These are phyloP conservation scores for Cheumatopsyche charites DNA, from an alignment of 1,140 invertebrate genomes.

Conservation along the genomic window DNA sequence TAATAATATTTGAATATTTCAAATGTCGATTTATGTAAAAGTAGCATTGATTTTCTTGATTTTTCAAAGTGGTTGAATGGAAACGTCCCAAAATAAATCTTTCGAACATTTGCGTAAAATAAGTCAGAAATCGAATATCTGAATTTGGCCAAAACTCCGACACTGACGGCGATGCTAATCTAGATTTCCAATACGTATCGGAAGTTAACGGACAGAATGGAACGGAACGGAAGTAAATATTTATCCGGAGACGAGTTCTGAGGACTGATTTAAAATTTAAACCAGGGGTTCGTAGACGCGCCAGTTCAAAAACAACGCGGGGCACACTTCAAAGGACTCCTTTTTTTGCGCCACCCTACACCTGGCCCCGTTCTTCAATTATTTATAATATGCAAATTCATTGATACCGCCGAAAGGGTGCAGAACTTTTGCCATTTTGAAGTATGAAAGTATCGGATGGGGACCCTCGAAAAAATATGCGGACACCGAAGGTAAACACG, in stretches of 20 bases:
- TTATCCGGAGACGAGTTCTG: slow-evolving; percentile 21
- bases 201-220: not conserved
- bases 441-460: slow-evolving; percentile 10
- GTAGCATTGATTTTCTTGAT: no score
- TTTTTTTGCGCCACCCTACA: slow-evolving; percentile 16
- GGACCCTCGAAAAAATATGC: slow-evolving; percentile 13
- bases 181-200: slow-evolving; percentile 42
- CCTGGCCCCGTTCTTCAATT: slow-evolving; percentile 35
- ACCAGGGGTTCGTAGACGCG: slow-evolving; percentile 30
- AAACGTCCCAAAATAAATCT: no score
- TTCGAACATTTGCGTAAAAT: no score
- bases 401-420: slow-evolving; percentile 31
- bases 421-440: slow-evolving; percentile 24
- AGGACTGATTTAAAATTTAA: slow-evolving; percentile 47
- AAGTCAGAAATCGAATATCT: no score
- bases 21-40: no score
- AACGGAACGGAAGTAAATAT: slow-evolving; percentile 34
- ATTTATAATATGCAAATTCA: slow-evolving; percentile 47
- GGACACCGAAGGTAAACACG: slow-evolving; percentile 15
- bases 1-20: no score
- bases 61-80: no score
- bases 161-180: slow-evolving; percentile 24
- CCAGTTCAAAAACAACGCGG: slow-evolving; percentile 9
- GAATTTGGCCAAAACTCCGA: not conserved
- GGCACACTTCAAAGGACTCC: slow-evolving; percentile 30